Percentiles rank a stretch among this genome's conserved stretches.
phyloP scores from a whole-genome alignment of 2,797 vertebrate genomes.

The Eulemur coronatus region DNA sequence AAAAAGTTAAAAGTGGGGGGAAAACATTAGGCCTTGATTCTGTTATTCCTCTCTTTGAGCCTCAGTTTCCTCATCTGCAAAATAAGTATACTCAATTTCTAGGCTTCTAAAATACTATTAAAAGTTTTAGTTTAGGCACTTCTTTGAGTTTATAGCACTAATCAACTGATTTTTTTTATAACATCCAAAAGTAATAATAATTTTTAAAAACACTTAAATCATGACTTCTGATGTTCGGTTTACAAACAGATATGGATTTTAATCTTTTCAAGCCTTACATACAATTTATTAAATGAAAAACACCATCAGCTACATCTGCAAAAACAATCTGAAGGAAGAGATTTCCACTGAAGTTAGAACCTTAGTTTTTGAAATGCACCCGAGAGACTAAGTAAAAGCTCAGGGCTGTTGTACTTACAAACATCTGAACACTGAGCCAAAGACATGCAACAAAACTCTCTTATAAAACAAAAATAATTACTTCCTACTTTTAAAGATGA shows the following conservation, averaged over 20 bases:
- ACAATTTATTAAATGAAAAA: conserved; percentile 29
- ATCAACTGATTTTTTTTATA: neutral
- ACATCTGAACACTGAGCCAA: conserved; percentile 52
- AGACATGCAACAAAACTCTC: conserved; percentile 52
- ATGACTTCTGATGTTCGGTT: conserved; percentile 6
- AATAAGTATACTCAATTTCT: neutral
- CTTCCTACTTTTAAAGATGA: conserved; percentile 65
- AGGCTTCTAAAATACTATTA: neutral
- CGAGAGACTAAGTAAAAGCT: neutral
- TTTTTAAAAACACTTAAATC: neutral
- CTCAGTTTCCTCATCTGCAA: neutral
- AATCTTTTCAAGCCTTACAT: neutral
- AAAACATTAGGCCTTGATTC: neutral
- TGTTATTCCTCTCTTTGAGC: neutral
- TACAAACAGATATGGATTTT: neutral
- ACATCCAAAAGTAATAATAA: neutral
- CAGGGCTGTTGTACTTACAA: neutral
- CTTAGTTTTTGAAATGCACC: neutral
- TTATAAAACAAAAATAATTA: conserved; percentile 36
- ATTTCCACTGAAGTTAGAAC: neutral
- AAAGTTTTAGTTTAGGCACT: neutral
- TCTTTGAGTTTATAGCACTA: neutral
- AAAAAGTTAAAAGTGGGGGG: neutral
- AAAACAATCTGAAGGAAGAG: neutral
- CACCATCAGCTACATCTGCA: neutral